Evolutionary conservation across 2,113 vertebrate genomes (phyloP), one percentile per base, ranked within the genome.

Genomic region (Rafetus swinhoei): DNA sequence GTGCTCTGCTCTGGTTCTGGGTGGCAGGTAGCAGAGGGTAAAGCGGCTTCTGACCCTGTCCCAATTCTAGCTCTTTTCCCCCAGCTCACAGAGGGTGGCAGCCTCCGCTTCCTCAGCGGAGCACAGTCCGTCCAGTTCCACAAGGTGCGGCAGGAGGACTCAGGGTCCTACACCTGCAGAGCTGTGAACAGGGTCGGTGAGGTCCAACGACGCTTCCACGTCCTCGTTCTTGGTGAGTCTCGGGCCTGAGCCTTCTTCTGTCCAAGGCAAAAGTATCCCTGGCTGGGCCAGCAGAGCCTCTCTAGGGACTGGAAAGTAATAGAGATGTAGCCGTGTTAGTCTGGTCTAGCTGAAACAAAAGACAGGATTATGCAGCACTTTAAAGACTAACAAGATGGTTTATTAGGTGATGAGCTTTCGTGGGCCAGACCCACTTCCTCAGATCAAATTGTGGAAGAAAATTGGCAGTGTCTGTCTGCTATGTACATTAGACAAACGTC

Each of bases 151-250:
- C 96, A 96, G 55, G 94, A 97, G 19, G 98, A 99, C 24, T 94
- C 98, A 0, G 99, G 98, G 59, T 95, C 96, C 86, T 99, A 99
- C 92, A 93, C 97, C 83, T 99, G 99, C 96, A 96, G 45, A 15
- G 99, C 98, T 1, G 95, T 97, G 86, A 99, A 98, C 97, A 96
- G 96, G 10, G 99, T 98, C 0, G 99, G 99, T 35, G 96, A 97
- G 1, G 96, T 97, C 21, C 97, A 88, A 56, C 98, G 97, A 84
- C 94, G 98, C 88, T 98, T 98, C 52, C 77, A 94, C 72, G 97
- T 99, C 39, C 95, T 98, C 3, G 98, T 99, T 88, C 98, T 99
- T 95, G 97, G 99, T 99, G 97, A 98, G 97, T 86, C 74, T 13
- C 60, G 55, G 32, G 12, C 52, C 79, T 6, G 35, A 24, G 50